Conservation (phyloP, 2,113 vertebrate genomes). For the Parotia lawesii region DNA sequence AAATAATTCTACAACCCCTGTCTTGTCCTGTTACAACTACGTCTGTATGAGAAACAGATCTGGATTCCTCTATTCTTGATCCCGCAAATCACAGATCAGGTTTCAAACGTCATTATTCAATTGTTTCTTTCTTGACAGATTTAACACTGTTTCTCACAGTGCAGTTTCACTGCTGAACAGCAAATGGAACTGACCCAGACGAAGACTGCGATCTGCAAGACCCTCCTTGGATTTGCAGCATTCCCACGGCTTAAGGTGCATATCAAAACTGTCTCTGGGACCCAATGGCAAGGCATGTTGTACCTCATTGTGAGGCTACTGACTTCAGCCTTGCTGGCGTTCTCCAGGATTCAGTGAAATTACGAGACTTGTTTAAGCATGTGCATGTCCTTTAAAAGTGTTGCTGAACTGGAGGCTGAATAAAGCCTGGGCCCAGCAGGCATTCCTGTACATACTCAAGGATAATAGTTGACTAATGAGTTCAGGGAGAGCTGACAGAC, state of each 20-base stretch:
- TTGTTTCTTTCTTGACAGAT: not conserved
- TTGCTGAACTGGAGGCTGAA: not conserved
- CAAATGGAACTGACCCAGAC: not conserved
- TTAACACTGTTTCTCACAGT: not conserved
- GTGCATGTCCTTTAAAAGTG: not conserved
- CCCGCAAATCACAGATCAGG: not conserved
- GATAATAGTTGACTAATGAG: not conserved
- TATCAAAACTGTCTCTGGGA: not conserved
- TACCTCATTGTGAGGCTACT: not conserved
- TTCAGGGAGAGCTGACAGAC: not conserved
- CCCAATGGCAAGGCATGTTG: fast-evolving
- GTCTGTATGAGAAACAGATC: not conserved
- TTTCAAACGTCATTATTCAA: not conserved
- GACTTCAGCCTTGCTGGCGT: not conserved
- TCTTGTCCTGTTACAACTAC: not conserved
- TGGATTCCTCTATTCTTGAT: not conserved
- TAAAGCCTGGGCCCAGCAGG: not conserved
- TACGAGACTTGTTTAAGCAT: not conserved
- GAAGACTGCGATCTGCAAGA: not conserved
- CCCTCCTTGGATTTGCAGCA: fast-evolving
- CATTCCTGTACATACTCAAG: not conserved
- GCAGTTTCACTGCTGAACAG: not conserved
- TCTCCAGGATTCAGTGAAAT: not conserved
- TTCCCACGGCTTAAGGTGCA: fast-evolving
- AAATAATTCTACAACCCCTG: not conserved